phyloP scores from a whole-genome alignment of 2,113 vertebrate species.

The Hystrix cristata region DNA sequence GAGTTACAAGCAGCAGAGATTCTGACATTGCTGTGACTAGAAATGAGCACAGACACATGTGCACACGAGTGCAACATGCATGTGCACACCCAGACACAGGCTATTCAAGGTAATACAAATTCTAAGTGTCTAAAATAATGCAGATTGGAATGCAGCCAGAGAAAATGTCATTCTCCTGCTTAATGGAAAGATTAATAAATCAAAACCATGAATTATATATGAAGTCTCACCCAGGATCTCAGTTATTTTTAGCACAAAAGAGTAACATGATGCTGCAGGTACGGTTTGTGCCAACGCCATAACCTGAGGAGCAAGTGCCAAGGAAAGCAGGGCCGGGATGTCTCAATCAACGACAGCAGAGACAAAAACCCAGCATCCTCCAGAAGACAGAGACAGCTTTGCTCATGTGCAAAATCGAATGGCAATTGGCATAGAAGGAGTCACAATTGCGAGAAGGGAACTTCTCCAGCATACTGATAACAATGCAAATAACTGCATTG shows the following conservation, averaged over 20 bases:
- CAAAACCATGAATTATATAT: conserved; percentile 79
- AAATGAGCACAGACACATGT: conserved; percentile 35
- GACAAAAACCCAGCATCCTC: conserved; percentile 55
- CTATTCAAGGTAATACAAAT: conserved; percentile 79
- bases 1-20: conserved; percentile 60
- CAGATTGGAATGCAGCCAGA: conserved; percentile 59
- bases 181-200: conserved; percentile 83
- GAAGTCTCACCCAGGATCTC: conserved; percentile 70
- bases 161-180: conserved; percentile 78
- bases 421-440: conserved; percentile 61
- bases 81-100: neutral
- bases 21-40: neutral
- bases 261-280: conserved; percentile 63
- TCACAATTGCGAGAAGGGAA: conserved; percentile 48
- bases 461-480: conserved; percentile 68
- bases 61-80: neutral
- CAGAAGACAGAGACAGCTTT: conserved; percentile 67
- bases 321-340: conserved; percentile 16
- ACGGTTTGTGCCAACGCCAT: neutral
- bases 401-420: conserved; percentile 62
- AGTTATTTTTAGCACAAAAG: conserved; percentile 74
- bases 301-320: conserved; percentile 37
- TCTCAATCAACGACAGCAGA: conserved; percentile 70
- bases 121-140: conserved; percentile 72
- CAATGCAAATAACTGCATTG: conserved; percentile 63